Conservation (phyloP, 2,797 vertebrate genomes). For the Epinephelus coioides region DNA sequence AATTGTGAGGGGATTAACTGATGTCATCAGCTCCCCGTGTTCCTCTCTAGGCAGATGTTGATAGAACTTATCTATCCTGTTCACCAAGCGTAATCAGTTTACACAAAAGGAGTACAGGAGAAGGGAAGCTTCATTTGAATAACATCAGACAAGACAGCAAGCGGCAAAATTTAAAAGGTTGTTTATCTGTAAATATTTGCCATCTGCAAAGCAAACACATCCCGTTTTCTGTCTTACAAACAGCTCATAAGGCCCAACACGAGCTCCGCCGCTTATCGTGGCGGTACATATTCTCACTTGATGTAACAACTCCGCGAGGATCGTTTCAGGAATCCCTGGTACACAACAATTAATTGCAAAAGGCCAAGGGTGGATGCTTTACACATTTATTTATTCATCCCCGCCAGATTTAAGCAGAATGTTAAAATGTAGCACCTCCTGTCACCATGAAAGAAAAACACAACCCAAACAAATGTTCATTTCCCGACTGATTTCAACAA, state of each 20-base stretch:
- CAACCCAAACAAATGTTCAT: constrained; percentile 1
- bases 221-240: constrained; percentile 38
- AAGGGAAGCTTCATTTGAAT: constrained; percentile 61
- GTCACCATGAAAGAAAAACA: constrained; percentile 5
- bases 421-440: constrained; percentile 22
- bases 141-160: constrained; percentile 46
- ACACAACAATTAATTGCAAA: constrained; percentile 53
- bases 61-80: constrained; percentile 64
- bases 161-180: constrained; percentile 34
- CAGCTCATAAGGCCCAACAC: constrained; percentile 16
- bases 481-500: constrained; percentile 22
- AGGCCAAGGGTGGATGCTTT: constrained; percentile 37
- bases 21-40: constrained; percentile 64
- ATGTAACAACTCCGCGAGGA: constrained; percentile 23
- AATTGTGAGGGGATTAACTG: constrained; percentile 77
- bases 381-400: constrained; percentile 60
- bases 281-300: constrained; percentile 35
- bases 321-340: constrained; percentile 37
- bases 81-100: constrained; percentile 60
- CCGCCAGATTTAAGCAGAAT: constrained; percentile 25
- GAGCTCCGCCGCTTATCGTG: constrained; percentile 39
- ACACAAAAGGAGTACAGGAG: constrained; percentile 54
- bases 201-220: constrained; percentile 46
- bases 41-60: constrained; percentile 50
- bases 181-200: constrained; percentile 68